Conservation (phyloP, 2,797 vertebrate genomes). For the Enoplosus armatus region DNA sequence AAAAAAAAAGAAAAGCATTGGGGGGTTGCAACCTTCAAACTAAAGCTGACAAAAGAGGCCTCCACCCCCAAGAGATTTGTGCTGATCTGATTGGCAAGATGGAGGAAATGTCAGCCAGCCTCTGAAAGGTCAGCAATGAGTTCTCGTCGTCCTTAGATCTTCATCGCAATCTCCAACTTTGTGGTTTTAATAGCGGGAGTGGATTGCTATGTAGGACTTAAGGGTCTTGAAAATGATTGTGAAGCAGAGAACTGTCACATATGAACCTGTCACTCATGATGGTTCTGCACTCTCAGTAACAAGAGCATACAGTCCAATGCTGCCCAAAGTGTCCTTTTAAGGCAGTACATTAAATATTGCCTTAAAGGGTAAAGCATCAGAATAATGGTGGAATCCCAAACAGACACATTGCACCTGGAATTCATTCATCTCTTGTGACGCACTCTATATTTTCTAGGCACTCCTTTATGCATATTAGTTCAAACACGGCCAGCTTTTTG, state of each 20-base stretch:
- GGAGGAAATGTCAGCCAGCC: constrained; percentile 56
- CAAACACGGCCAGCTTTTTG: not conserved
- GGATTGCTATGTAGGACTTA: not conserved
- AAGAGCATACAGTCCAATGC: not conserved
- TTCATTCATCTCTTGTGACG: not conserved
- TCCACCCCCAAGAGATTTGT: constrained; percentile 40
- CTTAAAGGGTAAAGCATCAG: not conserved
- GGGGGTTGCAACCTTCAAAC: constrained; percentile 25
- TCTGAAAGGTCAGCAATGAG: constrained; percentile 57
- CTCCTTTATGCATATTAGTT: not conserved
- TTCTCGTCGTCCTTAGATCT: constrained; percentile 42
- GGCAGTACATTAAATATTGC: too few relatives aligned
- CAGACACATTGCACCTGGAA: not conserved
- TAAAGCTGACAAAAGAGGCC: constrained; percentile 25
- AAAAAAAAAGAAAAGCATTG: constrained; percentile 13
- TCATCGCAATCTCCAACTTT: constrained; percentile 42
- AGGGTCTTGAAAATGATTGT: not conserved
- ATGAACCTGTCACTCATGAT: not conserved
- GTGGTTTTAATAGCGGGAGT: constrained; percentile 11
- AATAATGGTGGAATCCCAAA: not conserved
- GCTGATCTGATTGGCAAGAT: constrained; percentile 59
- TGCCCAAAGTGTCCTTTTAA: not conserved
- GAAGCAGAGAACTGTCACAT: not conserved
- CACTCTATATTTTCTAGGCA: not conserved
- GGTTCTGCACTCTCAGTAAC: not conserved